Conservation (phyloP, 2,797 vertebrate genomes). For the Enteromius treurensis region DNA sequence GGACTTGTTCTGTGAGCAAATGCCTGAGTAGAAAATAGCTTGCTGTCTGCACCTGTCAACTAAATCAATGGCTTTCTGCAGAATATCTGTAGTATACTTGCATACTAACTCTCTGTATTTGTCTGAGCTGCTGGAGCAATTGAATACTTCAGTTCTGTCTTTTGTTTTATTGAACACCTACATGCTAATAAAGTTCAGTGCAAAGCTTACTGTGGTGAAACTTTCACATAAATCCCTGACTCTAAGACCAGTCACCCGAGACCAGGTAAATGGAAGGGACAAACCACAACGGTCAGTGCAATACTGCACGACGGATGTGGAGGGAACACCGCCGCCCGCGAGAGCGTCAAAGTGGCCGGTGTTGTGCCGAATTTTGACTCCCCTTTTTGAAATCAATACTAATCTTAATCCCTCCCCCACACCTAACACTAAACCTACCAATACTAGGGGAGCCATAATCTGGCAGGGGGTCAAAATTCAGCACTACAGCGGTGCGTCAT, state of each 20-base stretch:
- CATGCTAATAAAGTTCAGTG: conserved; percentile 18
- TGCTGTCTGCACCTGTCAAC: not conserved
- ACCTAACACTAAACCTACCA: too few relatives aligned
- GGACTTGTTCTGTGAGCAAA: conserved; percentile 28
- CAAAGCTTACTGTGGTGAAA: not conserved
- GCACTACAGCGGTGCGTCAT: too few relatives aligned
- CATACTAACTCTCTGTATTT: conserved; percentile 10
- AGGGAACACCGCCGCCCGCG: too few relatives aligned
- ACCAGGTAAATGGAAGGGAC: too few relatives aligned
- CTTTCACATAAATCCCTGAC: not conserved
- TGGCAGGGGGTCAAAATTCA: too few relatives aligned
- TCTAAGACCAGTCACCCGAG: not conserved
- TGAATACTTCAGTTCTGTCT: not conserved
- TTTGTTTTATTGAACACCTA: conserved; percentile 24
- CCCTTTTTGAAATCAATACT: too few relatives aligned
- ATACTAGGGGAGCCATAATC: too few relatives aligned
- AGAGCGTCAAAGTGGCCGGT: too few relatives aligned
- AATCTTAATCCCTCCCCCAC: too few relatives aligned
- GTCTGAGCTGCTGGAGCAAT: not conserved
- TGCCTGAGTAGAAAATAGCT: conserved; percentile 28
- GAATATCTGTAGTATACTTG: conserved; percentile 1
- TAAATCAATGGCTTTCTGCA: not conserved
- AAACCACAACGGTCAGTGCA: too few relatives aligned
- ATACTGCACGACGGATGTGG: too few relatives aligned
- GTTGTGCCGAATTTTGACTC: too few relatives aligned